Evolutionary conservation across 1,140 invertebrate species (phyloP), one percentile per base, ranked within the genome.

Genomic region (Trichomalopsis sarcophagae): DNA sequence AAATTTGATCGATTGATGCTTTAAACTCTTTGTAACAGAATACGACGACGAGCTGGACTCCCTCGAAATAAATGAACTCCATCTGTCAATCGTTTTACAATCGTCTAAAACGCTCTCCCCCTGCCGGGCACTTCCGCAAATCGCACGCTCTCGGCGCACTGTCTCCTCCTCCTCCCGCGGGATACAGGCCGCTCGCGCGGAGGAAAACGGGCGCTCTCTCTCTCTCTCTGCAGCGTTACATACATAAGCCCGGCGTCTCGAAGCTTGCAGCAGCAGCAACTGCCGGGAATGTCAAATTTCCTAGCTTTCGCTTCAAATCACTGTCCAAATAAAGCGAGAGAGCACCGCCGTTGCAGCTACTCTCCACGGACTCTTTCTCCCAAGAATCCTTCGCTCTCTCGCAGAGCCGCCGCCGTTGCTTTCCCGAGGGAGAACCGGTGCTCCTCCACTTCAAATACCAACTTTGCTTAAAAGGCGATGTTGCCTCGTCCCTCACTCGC

Each of bases 261-360:
- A 33, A 33, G 27, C 55, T 62, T n/a, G 47, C 47, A 30, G 17
- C 55, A 62, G 50, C 27, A 66, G 62, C 33, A 88, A 87, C 88
- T 89, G 86, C 87, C 86, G 88, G 88, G 86, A 89, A 90, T 91
- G 90, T 92, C 91, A 91, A 91, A 91, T 91, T 91, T 89, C 86
- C 87, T 40, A 90, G 89, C 88, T 90, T 86, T 91, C 90, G 84
- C 89, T 88, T 89, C 89, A 89, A 91, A 91, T 91, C 89, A 91
- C 88, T 89, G 89, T 92, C 88, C 84, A 88, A 86, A 89, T 87
- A 89, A 88, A 90, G 79, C 87, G 81, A 78, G 86, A 87, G 68
- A 47, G 82, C 80, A 84, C 82, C 83, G 78, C 83, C 9, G 86
- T 77, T 84, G 78, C 83, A 84, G 33, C 33, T 68, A 77, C 44